A percentile compares a stretch with the other conserved stretches of the same genome.
Evolutionary conservation across 2,888 invertebrate species (phyloP).

Genomic region (Agriotes lineatus): DNA sequence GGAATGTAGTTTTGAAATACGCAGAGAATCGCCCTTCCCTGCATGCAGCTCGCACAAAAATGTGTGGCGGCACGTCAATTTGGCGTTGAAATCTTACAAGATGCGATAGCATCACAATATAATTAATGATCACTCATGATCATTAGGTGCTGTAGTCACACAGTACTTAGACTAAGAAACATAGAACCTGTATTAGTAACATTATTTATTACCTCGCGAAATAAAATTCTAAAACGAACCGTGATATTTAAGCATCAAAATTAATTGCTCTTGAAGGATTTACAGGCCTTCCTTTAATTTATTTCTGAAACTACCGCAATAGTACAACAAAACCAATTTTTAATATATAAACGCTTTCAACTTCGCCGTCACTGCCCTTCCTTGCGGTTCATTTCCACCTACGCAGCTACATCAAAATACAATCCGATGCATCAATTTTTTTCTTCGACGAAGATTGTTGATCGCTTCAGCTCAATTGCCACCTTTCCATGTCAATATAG

Average conservation of each 20-base stretch:
- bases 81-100: constrained; percentile 25
- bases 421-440: no score
- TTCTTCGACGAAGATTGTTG: no score
- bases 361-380: no score
- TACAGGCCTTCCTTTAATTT: not conserved
- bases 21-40: not conserved
- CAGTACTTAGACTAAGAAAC: constrained; percentile 20
- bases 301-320: not conserved
- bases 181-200: constrained; percentile 18
- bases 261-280: constrained; percentile 13
- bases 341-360: no score
- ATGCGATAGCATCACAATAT: constrained; percentile 20
- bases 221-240: constrained; percentile 5
- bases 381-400: no score
- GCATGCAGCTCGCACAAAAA: not conserved
- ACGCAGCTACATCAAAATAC: no score
- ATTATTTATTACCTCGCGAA: constrained; percentile 17
- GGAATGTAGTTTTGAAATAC: constrained; percentile 4
- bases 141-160: constrained; percentile 22
- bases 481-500: no score
- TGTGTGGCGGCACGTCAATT: constrained; percentile 19
- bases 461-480: no score
- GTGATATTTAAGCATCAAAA: constrained; percentile 4
- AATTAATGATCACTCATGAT: constrained; percentile 22
- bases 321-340: not conserved